Base-by-base conservation (phyloP, 2,113 vertebrate genomes). In the Dryoscopus gambensis region DNA sequence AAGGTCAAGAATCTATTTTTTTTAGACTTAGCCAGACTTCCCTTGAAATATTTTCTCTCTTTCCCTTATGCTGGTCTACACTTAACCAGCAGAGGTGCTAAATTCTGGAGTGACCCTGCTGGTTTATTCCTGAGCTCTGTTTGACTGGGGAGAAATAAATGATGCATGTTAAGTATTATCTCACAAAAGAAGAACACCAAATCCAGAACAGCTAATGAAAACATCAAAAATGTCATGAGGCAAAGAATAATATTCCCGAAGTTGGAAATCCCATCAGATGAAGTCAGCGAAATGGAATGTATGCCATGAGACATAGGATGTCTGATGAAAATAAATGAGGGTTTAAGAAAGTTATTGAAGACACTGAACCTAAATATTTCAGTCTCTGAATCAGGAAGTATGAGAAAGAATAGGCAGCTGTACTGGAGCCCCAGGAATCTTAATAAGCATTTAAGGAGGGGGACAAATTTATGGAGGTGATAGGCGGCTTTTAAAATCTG, bases 261-360 rank as follows among this genome's bases (percentile, higher is more conserved):
- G 91, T 76, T 86, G 93, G 74, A 96, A 95, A 96, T 88, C 33
- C 75, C 63, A 86, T 94, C 69, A 93, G 30, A 84, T 89, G 47
- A 93, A 94, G 60, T 90, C 76, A 92, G 62, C 3, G 8, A 70
- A 92, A 79, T 92, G 95, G 93, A 95, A 94, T 91, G 83, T 69
- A 71, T 93, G 80, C 64, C 89, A 92, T 74, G 37, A 96, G 85
- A 90, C 79, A 49, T 81, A 88, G 90, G 73, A 95, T 84, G 31
- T 68, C 68, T 84, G 73, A 93, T 64, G 83, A 67, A 89, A 96
- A 90, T 87, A 77, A 76, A 90, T 18, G 73, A 75, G 79, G 79
- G 14, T 71, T 97, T 95, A 94, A 87, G 80, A 87, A 78, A 84
- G 68, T 60, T 90, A 93, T 94, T 93, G 69, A 90, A 96, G 40